Percentiles rank a stretch among this genome's conserved stretches.
Evolutionary conservation across 2,113 vertebrate species (phyloP).

Genomic region (Calyptommatus sinebrachiatus): DNA sequence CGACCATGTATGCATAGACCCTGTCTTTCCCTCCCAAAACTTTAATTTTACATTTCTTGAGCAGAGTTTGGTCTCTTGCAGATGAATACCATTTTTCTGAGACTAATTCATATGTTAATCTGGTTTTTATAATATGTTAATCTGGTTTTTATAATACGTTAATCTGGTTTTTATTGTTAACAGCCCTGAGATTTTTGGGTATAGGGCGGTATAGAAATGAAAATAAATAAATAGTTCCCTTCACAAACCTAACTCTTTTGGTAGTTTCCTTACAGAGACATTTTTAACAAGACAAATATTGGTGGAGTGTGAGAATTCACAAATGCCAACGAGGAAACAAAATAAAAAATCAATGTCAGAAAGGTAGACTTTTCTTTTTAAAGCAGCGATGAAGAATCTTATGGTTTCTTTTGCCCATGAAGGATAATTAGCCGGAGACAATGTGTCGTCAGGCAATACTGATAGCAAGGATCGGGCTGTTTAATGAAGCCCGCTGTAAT

Average conservation of each 20-base stretch:
- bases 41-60: neutral
- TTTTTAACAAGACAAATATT: neutral
- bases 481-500: slow-evolving; percentile 64
- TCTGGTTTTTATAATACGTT: too few species aligned
- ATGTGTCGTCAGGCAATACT: slow-evolving; percentile 26
- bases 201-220: too few species aligned
- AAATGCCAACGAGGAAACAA: slow-evolving; percentile 22
- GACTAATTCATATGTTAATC: neutral
- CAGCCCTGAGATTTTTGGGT: too few species aligned
- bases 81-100: neutral
- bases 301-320: neutral
- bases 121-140: too few species aligned
- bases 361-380: slow-evolving; percentile 16
- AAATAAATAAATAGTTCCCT: too few species aligned
- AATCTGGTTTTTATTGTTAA: too few species aligned
- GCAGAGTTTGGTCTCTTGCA: neutral
- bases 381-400: slow-evolving; percentile 46
- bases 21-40: neutral
- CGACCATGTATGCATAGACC: neutral
- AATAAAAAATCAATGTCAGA: neutral
- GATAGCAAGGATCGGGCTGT: slow-evolving; percentile 47
- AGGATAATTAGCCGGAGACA: slow-evolving; percentile 68
- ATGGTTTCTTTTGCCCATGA: slow-evolving; percentile 48
- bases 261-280: neutral
- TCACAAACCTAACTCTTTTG: neutral